Base-by-base conservation (phyloP, 2,113 vertebrate genomes). In the Hydropotes inermis region DNA sequence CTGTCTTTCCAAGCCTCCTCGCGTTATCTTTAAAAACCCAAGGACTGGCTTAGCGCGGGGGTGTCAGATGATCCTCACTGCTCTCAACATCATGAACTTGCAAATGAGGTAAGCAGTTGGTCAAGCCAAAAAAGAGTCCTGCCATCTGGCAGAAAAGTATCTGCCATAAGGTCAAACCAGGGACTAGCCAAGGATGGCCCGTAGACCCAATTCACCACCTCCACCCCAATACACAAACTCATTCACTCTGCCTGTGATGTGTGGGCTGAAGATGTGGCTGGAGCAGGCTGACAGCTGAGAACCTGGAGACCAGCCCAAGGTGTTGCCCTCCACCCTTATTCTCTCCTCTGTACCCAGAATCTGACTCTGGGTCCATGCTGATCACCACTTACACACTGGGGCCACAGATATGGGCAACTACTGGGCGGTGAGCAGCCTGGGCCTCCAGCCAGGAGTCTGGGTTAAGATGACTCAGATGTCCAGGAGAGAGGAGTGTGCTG, bases 71-170 rank as follows among this genome's bases (percentile, higher is more conserved):
- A 89, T 94, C 97, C 98, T 94, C 94, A 93, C 95, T 98, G 52
- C 54, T 97, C 97, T 98, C 89, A 86, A 89, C 91, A 91, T 45
- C 28, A 1, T 98, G 84, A 94, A 97, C 98, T 98, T 58, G 87
- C 95, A 98, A 97, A 97, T 93, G 97, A 97, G 94, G 95, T 45
- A 15, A 0, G 8, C 39, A 54, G 47, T 82, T 94, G 89, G 89
- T 84, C 92, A 88, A 98, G 76, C 95, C 67, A 86, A 96, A 95
- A 94, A 95, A 93, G 78, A 93, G 87, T 39, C 67, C n/a, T 70
- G 67, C 67, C n/a, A 70, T 70, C 67, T 70, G 21, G n/a, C 67
- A 70, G 67, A 23, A 70, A 70, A 90, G 28, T n/a, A 50, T 50
- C 10, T 67, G 30, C 76, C 84, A 58, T 25, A 52, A 64, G 33